Evolutionary conservation across 1,140 invertebrate species (phyloP).

Genomic region (Tetranychus urticae): DNA sequence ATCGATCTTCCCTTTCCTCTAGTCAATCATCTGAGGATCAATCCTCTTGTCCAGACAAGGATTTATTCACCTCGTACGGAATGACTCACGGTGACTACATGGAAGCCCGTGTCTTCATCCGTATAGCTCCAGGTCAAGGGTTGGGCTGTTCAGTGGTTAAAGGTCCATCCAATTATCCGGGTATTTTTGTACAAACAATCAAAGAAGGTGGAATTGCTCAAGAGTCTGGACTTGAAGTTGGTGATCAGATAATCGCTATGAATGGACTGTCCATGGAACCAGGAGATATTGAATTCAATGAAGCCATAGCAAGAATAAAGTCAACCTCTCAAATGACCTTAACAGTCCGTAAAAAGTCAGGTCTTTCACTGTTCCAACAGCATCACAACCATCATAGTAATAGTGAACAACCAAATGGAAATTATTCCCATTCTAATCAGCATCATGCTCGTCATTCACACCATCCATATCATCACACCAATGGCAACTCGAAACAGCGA

Average conservation of each 20-base stretch:
- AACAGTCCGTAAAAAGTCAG: constrained; percentile 11
- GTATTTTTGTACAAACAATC: constrained; percentile 74
- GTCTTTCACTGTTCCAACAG: background rate
- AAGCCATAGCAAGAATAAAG: constrained; percentile 20
- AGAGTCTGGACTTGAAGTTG: constrained; percentile 58
- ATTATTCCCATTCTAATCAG: background rate
- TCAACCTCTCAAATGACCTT: constrained; percentile 10
- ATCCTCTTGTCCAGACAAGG: background rate
- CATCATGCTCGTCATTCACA: background rate
- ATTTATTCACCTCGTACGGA: background rate
- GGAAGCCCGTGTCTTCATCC: background rate
- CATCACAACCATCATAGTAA: background rate
- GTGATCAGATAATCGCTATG: constrained; percentile 73
- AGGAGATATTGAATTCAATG: constrained; percentile 45
- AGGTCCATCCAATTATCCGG: constrained; percentile 35
- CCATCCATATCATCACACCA: background rate
- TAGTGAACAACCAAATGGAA: background rate
- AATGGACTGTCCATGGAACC: constrained; percentile 45
- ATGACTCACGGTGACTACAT: background rate
- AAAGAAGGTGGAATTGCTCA: constrained; percentile 61
- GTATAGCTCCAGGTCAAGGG: background rate
- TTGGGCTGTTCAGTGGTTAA: constrained; percentile 23
- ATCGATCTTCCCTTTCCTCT: background rate
- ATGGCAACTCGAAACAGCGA: background rate
- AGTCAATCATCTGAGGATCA: background rate